phyloP scores from a whole-genome alignment of 2,113 vertebrate genomes.

The Scomber scombrus region DNA sequence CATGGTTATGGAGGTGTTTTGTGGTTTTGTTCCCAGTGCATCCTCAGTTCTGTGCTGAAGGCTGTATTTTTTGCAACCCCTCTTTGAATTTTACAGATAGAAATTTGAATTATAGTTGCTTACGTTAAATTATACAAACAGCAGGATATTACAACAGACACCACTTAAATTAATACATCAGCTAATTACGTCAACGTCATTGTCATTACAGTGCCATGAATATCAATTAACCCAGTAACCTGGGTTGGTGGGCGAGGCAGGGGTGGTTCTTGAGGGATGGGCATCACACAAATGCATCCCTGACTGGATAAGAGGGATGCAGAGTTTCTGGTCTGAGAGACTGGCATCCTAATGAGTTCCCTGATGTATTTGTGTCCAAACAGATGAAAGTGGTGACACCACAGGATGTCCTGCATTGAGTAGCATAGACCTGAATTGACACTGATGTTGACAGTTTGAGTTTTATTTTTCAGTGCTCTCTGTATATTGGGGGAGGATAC shows the following conservation, averaged over 20 bases:
- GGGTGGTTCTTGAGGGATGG: not conserved
- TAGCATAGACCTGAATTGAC: constrained; percentile 25
- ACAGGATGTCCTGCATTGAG: constrained; percentile 37
- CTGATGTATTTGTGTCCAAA: constrained; percentile 38
- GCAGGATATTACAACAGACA: constrained; percentile 16
- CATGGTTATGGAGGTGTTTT: constrained; percentile 62
- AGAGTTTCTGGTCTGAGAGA: constrained; percentile 57
- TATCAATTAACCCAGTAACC: constrained; percentile 37
- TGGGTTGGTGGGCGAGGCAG: not conserved
- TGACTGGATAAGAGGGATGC: constrained; percentile 39
- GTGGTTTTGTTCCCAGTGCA: constrained; percentile 57
- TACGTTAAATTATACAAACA: not conserved
- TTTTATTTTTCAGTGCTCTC: constrained; percentile 29
- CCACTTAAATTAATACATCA: constrained; percentile 23
- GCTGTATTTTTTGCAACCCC: constrained; percentile 24
- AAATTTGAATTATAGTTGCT: constrained; percentile 5
- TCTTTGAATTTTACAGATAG: constrained; percentile 4
- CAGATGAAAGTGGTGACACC: constrained; percentile 67
- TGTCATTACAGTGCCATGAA: constrained; percentile 17
- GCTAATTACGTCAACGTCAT: constrained; percentile 3
- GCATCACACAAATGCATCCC: constrained; percentile 49
- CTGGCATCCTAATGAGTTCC: constrained; percentile 67
- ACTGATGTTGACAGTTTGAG: constrained; percentile 35
- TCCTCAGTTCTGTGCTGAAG: constrained; percentile 36
- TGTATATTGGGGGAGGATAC: not conserved